phyloP scores from a whole-genome alignment of 2,113 vertebrate genomes.

The Ictalurus furcatus region DNA sequence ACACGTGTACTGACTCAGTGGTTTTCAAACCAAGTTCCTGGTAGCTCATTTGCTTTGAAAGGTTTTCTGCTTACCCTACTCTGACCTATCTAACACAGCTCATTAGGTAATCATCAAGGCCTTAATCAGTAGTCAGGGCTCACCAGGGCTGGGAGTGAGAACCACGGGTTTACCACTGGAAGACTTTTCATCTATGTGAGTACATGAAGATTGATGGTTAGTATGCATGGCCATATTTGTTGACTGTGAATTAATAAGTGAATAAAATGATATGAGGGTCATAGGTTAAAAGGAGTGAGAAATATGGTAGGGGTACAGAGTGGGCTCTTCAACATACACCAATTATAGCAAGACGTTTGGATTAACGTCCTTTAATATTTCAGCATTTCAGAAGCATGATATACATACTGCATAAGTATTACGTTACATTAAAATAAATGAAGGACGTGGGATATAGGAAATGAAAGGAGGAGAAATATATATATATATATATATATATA shows the following conservation, averaged over 20 bases:
- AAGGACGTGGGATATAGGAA: neutral
- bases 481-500: too few relatives aligned
- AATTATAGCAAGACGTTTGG: neutral
- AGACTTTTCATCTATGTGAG: neutral
- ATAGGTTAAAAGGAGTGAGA: neutral
- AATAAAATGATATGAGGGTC: neutral
- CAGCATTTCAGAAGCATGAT: neutral
- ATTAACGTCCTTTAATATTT: neutral
- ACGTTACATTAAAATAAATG: constrained; percentile 1
- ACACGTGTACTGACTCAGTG: neutral
- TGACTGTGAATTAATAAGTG: neutral
- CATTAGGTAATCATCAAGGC: constrained; percentile 1
- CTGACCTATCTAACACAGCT: neutral
- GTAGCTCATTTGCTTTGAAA: neutral
- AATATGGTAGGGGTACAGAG: neutral
- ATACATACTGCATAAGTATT: neutral
- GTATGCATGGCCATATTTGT: neutral
- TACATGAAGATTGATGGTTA: neutral
- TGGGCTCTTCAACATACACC: neutral
- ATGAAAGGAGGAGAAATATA: constrained; percentile 24
- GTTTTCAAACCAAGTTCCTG: neutral
- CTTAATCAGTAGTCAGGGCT: neutral
- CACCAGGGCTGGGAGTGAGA: neutral
- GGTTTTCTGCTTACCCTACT: neutral
- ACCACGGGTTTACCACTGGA: neutral